phyloP scores from a whole-genome alignment of 2,888 invertebrate genomes.

The Tyria jacobaeae region DNA sequence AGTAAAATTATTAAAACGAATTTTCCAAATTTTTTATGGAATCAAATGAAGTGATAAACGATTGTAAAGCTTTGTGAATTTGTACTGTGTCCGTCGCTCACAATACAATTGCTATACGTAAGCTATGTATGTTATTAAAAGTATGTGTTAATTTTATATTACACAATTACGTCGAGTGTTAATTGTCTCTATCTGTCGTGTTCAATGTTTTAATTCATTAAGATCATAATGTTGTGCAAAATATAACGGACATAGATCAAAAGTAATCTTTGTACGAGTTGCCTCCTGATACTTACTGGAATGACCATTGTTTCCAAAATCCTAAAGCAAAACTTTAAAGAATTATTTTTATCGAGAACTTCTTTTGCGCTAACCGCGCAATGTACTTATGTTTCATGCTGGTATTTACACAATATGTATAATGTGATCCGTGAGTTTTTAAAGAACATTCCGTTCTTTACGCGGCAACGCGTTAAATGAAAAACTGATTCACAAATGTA shows the following conservation, averaged over 20 bases:
- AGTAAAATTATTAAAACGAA: constrained; percentile 23
- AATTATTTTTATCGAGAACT: background rate
- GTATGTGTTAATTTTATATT: constrained; percentile 31
- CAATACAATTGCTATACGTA: constrained; percentile 31
- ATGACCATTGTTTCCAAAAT: background rate
- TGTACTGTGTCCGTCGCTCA: constrained; percentile 37
- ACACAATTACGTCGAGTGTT: constrained; percentile 25
- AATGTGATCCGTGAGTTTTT: background rate
- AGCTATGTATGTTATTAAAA: constrained; percentile 29
- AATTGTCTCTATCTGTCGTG: constrained; percentile 25
- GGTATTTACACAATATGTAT: background rate
- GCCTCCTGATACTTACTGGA: background rate
- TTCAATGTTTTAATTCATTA: constrained; percentile 28
- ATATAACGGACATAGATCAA: background rate
- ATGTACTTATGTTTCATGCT: background rate
- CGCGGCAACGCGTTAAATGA: background rate
- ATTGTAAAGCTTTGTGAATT: constrained; percentile 26
- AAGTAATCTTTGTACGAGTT: background rate
- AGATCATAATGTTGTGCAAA: constrained; percentile 22
- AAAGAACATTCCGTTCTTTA: background rate
- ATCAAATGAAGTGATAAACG: constrained; percentile 26
- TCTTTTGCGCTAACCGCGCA: background rate
- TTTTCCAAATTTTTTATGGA: constrained; percentile 23
- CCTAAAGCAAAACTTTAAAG: background rate
- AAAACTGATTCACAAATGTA: background rate